Percentiles rank a stretch among this genome's conserved stretches.
Conservation (phyloP, 1,140 invertebrate species). For the Stegodyphus mimosarum region DNA sequence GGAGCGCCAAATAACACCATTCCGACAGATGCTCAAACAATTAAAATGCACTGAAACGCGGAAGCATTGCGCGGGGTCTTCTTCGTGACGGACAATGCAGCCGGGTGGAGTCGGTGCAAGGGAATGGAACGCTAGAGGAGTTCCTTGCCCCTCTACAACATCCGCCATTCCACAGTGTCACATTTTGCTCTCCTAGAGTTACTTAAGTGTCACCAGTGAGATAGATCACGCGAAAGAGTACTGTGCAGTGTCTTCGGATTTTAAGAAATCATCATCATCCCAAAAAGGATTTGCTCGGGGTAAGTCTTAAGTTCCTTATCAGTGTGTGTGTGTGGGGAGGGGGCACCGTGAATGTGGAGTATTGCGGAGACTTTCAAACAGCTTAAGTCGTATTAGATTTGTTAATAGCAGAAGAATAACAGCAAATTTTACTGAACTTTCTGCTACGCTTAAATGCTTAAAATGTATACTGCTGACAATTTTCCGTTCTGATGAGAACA, state of each 20-base stretch:
- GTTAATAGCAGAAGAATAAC: too few relatives aligned
- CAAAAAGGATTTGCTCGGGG: too few relatives aligned
- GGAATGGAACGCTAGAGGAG: slow-evolving; percentile 6
- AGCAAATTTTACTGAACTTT: too few relatives aligned
- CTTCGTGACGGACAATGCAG: slow-evolving; percentile 4
- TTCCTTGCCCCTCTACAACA: slow-evolving; percentile 14
- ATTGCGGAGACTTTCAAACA: too few relatives aligned
- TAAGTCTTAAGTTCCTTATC: too few relatives aligned
- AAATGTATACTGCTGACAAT: too few relatives aligned
- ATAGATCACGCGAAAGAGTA: neutral
- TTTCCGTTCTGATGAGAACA: too few relatives aligned
- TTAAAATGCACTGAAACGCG: slow-evolving; percentile 21
- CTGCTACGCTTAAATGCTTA: too few relatives aligned
- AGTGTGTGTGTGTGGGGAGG: too few relatives aligned
- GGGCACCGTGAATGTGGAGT: too few relatives aligned
- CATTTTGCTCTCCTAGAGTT: neutral
- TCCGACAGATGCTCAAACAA: slow-evolving; percentile 3
- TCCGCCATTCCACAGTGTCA: slow-evolving; percentile 5
- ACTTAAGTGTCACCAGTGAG: slow-evolving; percentile 19
- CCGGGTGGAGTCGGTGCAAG: slow-evolving; percentile 16
- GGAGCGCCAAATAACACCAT: slow-evolving; percentile 18
- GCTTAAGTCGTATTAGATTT: too few relatives aligned
- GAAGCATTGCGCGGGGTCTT: slow-evolving; percentile 2
- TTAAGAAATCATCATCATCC: too few relatives aligned
- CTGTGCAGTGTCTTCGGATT: neutral